Base-by-base conservation (phyloP, 2,888 invertebrate species). In the Steinernema carpocapsae region DNA sequence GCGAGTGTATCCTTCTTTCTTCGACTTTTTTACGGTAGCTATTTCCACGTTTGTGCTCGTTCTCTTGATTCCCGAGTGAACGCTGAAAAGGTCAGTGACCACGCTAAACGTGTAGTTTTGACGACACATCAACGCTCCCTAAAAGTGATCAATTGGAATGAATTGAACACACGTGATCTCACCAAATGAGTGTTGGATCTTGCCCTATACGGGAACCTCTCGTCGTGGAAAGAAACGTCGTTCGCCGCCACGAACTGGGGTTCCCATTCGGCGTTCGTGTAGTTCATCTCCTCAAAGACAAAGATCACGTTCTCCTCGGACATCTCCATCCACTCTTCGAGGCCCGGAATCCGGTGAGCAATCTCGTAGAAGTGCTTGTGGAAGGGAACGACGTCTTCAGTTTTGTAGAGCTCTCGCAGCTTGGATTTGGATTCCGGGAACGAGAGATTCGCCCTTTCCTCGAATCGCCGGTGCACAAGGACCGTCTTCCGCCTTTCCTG, bases 41-140 rank as follows among this genome's bases (percentile, higher is more conserved):
- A 17, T 3, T 26, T 56, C 56, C 6, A 24, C 17, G 22, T 22
- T 17, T 3, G 26, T 24, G 12, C 26, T 26, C 22, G 22, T 56
- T 17, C n/a, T 19, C 70, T 82, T 82, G 45, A 77, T 73, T n/a
- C 79, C 79, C 3, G 17, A 14, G 73, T 79, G 79, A 12, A 82
- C 45, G 72, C 82, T 79, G 72, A 79, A 79, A 0, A 79, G 82
- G 48, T 79, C 82, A 1, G 64, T 56, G 22, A 82, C 74, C 7
- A 82, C 64, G 6, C 51, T 52, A 43, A 76, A 82, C 3, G 37
- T n/a, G 32, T 82, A 79, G 7, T 74, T 82, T 7, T 80, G 76
- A n/a, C 82, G 73, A 29, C 79, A 79, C 10, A 79, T 22, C n/a
- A 22, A 56, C 70, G 70, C 14, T n/a, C 51, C 72, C 73, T 59